phyloP scores from a whole-genome alignment of 2,888 invertebrate species.

The Steinernema scapterisci region DNA sequence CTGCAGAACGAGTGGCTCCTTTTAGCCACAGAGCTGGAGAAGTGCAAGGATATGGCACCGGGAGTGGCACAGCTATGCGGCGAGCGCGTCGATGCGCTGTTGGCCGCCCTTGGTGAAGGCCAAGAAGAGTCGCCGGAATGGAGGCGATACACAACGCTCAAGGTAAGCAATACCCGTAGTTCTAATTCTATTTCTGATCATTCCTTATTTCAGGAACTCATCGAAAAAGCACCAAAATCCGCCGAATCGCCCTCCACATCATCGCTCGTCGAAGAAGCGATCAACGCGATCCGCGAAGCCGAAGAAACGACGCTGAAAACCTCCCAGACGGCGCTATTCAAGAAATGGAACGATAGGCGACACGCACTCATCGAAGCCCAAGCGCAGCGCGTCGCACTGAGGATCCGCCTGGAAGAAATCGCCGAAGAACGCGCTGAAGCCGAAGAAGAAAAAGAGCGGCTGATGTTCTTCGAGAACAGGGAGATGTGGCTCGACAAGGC shows the following conservation, averaged over 20 bases:
- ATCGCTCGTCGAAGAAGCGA: not conserved
- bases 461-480: slow-evolving; percentile 43
- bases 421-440: slow-evolving; percentile 41
- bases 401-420: slow-evolving; percentile 55
- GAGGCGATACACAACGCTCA: not conserved
- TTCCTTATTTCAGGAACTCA: slow-evolving; percentile 17
- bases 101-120: slow-evolving; percentile 25
- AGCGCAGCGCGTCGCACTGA: slow-evolving; percentile 57
- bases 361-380: slow-evolving; percentile 49
- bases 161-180: not conserved
- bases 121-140: slow-evolving; percentile 17
- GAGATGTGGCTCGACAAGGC: slow-evolving; percentile 37
- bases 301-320: slow-evolving; percentile 40
- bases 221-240: slow-evolving; percentile 25
- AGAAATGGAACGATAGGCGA: slow-evolving; percentile 50
- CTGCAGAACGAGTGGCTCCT: not conserved
- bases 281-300: slow-evolving; percentile 29
- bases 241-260: not conserved
- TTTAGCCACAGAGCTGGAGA: slow-evolving; percentile 10
- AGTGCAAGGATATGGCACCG: slow-evolving; percentile 1
- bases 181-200: not conserved
- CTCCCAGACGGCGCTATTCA: slow-evolving; percentile 45
- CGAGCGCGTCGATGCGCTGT: slow-evolving; percentile 1
- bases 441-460: slow-evolving; percentile 40
- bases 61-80: not conserved